Evolutionary conservation across 2,888 invertebrate genomes (phyloP), one percentile per base, ranked within the genome.

Genomic region (Aspidapion aeneum): DNA sequence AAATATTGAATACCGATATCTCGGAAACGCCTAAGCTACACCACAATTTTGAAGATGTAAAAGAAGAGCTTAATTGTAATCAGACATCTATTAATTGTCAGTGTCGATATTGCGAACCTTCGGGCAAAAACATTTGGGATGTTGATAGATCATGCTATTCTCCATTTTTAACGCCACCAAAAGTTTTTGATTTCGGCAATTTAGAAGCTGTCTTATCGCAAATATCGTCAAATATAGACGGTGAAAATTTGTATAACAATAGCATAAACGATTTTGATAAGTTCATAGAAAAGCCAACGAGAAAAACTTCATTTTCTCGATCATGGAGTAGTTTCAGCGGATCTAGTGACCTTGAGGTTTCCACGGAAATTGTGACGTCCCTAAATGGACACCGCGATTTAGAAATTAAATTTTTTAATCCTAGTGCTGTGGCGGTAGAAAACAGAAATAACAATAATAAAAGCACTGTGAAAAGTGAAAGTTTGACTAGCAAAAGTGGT

Each of bases 361-460:
- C 90, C 35, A 90, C 90, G 48, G 89, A 90, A 75, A 91, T 91
- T 71, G 89, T 91, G 69, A 90, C 90, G 21, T 90, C 90, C 55
- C 85, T 87, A 70, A 89, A 90, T 75, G 90, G 90, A 55, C 90
- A 90, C 76, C 84, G 90, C 65, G 91, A 90, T 79, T 81, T 91
- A 76, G 90, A 91, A 81, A 91, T 91, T 71, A 90, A 89, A 77
- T 88, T 91, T 79, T 90, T 52, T 19, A 52, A 17, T 17, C 52
- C 52, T 7, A 19, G 18, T 19, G 3, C 52, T 19, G 52, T 19
- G 7, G 49, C 49, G 9, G n/a, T 12, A n/a, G 49, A 48, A n/a
- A 48, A 48, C 9, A n/a, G n/a, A 48, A 52, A 17, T 17, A 52
- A 52, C 17, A n/a, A 5, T 52, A 52, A 7, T 52, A 7, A 5